These are phyloP conservation scores for Cecidostiba fungosa DNA, from an alignment of 2,888 invertebrate species.

Conservation along the genomic window DNA sequence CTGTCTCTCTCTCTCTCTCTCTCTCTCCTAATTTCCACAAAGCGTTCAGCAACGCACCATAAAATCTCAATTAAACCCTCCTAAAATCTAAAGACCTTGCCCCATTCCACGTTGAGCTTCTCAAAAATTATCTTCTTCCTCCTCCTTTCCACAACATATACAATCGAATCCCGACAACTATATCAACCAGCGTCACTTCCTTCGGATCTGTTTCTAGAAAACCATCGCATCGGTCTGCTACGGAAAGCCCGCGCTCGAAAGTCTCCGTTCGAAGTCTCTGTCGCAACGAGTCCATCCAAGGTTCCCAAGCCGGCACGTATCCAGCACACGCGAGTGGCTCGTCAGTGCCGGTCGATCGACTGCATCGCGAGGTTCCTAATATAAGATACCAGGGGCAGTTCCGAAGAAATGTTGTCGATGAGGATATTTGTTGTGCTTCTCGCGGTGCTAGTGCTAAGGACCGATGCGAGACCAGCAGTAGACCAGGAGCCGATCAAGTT, in stretches of 20 bases:
- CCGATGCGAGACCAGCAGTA: conserved; percentile 29
- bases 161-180: neutral
- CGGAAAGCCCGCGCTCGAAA: conserved; percentile 39
- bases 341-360: conserved; percentile 40
- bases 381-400: neutral
- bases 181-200: neutral
- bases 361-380: neutral
- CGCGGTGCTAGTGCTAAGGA: neutral
- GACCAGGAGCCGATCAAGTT: conserved; percentile 56
- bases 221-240: neutral
- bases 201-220: neutral
- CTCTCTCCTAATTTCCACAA: neutral
- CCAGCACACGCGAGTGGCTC: neutral
- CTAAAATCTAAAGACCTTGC: neutral
- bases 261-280: conserved; percentile 31
- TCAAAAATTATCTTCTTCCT: neutral
- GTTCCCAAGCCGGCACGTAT: conserved; percentile 30
- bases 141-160: neutral
- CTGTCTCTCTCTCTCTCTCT: no score
- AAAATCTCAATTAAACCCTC: neutral
- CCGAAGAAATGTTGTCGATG: neutral
- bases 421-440: neutral
- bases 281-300: conserved; percentile 37
- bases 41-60: neutral
- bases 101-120: neutral